Conservation (phyloP, 2,797 vertebrate genomes). For the Alcedo quadribrachys region DNA sequence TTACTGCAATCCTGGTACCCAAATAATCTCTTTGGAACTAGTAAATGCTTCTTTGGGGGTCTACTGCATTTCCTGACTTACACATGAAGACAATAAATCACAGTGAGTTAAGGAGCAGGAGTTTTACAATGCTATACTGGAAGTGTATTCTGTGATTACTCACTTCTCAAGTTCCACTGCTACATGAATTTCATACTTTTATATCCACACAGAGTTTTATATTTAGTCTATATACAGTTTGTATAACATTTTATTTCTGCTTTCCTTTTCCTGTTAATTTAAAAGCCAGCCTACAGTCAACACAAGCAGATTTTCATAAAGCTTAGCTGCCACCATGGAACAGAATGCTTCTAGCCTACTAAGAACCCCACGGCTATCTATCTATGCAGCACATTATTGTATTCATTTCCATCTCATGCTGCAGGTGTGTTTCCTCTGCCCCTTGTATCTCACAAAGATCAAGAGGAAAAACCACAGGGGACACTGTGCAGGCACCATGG, state of each 20-base stretch:
- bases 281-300: background rate
- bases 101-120: background rate
- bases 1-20: background rate
- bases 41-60: background rate
- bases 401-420: background rate
- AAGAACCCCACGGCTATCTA: background rate
- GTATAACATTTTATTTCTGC: background rate
- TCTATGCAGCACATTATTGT: background rate
- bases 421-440: background rate
- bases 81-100: background rate
- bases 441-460: background rate
- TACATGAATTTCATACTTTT: background rate
- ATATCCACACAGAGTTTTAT: background rate
- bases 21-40: background rate
- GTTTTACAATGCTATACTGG: background rate
- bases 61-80: background rate
- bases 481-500: background rate
- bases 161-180: background rate
- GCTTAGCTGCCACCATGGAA: background rate
- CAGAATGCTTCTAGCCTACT: background rate
- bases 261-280: background rate
- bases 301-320: background rate
- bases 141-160: background rate
- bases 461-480: background rate
- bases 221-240: background rate